Evolutionary conservation across 2,797 vertebrate species (phyloP).

Genomic region (Coilia nasus): DNA sequence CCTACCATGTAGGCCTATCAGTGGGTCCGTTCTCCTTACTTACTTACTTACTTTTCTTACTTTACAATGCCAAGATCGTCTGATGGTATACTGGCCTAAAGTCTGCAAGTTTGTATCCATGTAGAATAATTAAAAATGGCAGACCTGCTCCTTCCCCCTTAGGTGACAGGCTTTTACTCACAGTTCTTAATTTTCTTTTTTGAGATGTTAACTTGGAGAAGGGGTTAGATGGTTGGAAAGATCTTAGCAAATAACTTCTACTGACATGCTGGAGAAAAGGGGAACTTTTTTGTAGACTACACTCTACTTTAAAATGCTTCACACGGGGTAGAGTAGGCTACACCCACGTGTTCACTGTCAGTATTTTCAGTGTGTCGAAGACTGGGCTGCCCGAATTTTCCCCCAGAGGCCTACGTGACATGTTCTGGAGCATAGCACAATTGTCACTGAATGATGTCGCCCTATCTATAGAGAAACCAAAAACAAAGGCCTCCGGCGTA

Average conservation of each 20-base stretch:
- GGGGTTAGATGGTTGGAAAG: background rate
- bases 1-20: background rate
- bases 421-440: background rate
- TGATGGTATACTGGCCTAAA: background rate
- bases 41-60: too few species aligned
- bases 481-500: background rate
- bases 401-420: background rate
- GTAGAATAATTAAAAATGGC: background rate
- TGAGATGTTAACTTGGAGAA: background rate
- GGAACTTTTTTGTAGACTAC: background rate
- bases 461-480: background rate
- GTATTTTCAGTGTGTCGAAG: background rate
- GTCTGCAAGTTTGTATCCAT: background rate
- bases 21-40: background rate
- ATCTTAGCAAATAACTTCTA: background rate
- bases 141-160: background rate
- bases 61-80: background rate
- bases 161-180: background rate
- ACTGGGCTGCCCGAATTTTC: background rate
- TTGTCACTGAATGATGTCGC: conserved; percentile 11
- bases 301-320: background rate
- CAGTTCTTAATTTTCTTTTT: background rate
- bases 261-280: background rate
- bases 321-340: background rate
- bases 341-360: background rate